phyloP scores from a whole-genome alignment of 2,797 vertebrate genomes.

The Craterocephalus amniculus region DNA sequence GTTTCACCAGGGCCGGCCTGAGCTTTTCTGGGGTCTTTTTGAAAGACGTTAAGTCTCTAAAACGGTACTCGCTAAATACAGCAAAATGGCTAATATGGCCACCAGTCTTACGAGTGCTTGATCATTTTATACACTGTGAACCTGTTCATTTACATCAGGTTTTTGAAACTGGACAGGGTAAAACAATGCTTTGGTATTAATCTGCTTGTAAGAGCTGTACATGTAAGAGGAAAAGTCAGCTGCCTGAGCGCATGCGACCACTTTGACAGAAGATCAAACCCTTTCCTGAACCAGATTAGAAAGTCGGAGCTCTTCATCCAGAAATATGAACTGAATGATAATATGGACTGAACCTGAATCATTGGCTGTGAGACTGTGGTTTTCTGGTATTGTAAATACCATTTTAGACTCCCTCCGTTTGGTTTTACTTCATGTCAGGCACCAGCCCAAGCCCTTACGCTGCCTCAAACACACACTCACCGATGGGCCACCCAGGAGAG shows the following conservation, averaged over 20 bases:
- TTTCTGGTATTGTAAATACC: conserved; percentile 36
- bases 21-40: too few species aligned
- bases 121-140: too few species aligned
- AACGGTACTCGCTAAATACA: too few species aligned
- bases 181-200: too few species aligned
- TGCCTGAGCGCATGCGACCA: background rate
- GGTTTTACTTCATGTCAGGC: conserved; percentile 67
- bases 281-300: conserved; percentile 9
- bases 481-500: conserved; percentile 42
- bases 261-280: conserved; percentile 11
- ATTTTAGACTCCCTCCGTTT: conserved; percentile 52
- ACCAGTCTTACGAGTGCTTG: too few species aligned
- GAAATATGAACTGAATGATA: background rate
- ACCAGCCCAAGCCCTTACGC: conserved; percentile 63
- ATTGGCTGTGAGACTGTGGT: conserved; percentile 16
- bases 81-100: too few species aligned
- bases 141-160: too few species aligned
- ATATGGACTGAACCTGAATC: conserved; percentile 1
- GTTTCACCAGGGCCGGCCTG: too few species aligned
- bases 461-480: conserved; percentile 37
- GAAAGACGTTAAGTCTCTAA: too few species aligned
- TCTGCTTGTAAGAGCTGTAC: too few species aligned
- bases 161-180: too few species aligned
- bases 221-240: too few species aligned
- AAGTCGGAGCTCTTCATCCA: background rate